Evolutionary conservation across 1,140 invertebrate genomes (phyloP), one percentile per base, ranked within the genome.

Genomic region (Lutraria rhynchaena): DNA sequence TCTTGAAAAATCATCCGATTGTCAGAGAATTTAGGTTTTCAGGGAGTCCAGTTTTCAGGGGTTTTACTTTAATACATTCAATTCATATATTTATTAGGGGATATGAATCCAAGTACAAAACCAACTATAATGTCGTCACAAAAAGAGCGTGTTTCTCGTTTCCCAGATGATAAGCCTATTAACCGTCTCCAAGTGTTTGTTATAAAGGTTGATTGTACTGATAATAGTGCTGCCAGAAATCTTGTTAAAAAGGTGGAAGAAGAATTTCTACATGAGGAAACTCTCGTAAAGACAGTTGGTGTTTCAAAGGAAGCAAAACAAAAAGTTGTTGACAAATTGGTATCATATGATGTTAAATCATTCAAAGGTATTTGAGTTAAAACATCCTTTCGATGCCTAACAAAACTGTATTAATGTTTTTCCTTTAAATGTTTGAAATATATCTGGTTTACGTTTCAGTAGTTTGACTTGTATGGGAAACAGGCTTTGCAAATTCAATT

Each of bases 251-350:
- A 17, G 19, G 46, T 67, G 1, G 19, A 22, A 44, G 63, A 44
- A 3, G 44, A 67, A 67, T 67, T 67, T n/a, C 37, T 67, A 7
- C 35, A 44, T 13, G 63, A 67, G 27, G 44, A 67, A 4, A 24
- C 1, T 1, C 27, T 67, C 27, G 44, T 24, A 35, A 67, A 49
- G 22, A 17, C 29, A 4, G 24, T 44, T 11, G 37, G 46, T 1
- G 29, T 67, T 29, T 49, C 63, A 4, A 41, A 49, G 13, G 4
- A 67, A 19, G 31, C 63, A 13, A 67, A 67, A 67, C 3, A 5
- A 19, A 67, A 67, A 67, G 27, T 67, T 67, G 37, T 44, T 3
- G 13, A 19, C 1, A 67, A 44, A 22, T n/a, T 44, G 9, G 63
- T 35, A 4, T 19, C 13, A 33, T 13, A 60, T 27, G 24, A 60